A percentile compares a stretch with the other conserved stretches of the same genome.
Conservation (phyloP, 1,140 invertebrate genomes). For the Helicoverpa zea region DNA sequence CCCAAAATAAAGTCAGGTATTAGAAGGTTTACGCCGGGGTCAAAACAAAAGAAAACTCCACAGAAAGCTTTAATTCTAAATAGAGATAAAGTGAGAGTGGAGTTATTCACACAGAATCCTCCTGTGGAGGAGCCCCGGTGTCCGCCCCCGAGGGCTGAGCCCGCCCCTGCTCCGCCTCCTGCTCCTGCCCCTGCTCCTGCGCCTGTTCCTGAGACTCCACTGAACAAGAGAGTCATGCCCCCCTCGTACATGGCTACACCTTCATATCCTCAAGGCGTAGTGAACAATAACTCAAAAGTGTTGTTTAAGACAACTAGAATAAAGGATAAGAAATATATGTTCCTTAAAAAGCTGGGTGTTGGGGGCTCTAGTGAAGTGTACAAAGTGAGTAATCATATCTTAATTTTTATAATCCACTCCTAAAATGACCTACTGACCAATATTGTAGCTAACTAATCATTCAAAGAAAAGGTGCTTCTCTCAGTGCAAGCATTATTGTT, state of each 20-base stretch:
- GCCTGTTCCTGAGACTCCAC: constrained; percentile 72
- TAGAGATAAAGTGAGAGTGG: constrained; percentile 77
- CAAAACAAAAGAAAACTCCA: constrained; percentile 71
- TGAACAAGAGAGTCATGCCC: constrained; percentile 72
- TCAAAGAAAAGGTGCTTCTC: too few relatives aligned
- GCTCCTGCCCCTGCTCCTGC: constrained; percentile 24
- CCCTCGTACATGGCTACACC: constrained; percentile 72
- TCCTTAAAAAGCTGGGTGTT: constrained; percentile 81
- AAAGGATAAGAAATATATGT: constrained; percentile 84
- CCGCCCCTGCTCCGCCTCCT: constrained; percentile 42
- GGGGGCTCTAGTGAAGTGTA: constrained; percentile 86
- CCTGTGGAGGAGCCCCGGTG: constrained; percentile 51
- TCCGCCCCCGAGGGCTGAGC: constrained; percentile 32
- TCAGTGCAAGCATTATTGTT: too few relatives aligned
- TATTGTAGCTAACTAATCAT: too few relatives aligned
- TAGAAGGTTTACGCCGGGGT: constrained; percentile 75
- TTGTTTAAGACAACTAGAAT: constrained; percentile 81
- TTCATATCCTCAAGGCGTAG: constrained; percentile 75
- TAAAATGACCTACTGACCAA: too few relatives aligned
- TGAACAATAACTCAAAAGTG: constrained; percentile 72
- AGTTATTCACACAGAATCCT: constrained; percentile 71
- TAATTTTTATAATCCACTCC: too few relatives aligned
- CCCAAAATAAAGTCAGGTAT: constrained; percentile 80
- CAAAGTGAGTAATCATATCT: constrained; percentile 68
- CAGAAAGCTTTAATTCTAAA: constrained; percentile 64